These are phyloP conservation scores for Galagoides demidoff DNA, from an alignment of 2,797 vertebrate species.

Conservation along the genomic window DNA sequence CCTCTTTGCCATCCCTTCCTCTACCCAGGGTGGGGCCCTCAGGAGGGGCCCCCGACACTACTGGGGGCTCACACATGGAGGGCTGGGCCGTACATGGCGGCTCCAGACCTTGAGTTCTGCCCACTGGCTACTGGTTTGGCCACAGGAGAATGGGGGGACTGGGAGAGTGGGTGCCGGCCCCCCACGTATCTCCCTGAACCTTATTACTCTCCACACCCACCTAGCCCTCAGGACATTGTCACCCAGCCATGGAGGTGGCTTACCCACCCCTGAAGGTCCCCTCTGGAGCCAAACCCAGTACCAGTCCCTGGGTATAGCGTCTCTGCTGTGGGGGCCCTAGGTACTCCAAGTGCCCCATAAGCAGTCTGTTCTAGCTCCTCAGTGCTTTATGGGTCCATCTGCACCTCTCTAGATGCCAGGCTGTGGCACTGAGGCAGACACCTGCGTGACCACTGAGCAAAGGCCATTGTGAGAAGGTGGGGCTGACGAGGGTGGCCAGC, in stretches of 20 bases:
- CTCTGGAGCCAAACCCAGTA: neutral
- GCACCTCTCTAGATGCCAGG: too few relatives aligned
- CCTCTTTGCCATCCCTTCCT: neutral
- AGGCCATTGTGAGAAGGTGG: too few relatives aligned
- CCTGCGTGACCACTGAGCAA: too few relatives aligned
- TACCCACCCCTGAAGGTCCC: neutral
- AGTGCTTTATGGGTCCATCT: neutral
- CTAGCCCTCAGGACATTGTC: neutral
- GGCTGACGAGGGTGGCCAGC: too few relatives aligned
- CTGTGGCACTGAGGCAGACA: too few relatives aligned
- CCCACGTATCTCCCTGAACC: neutral
- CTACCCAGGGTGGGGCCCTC: too few relatives aligned
- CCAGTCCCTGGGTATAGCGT: neutral
- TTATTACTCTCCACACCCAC: constrained; percentile 83
- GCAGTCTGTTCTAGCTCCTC: neutral
- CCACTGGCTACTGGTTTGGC: neutral
- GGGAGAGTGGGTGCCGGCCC: neutral
- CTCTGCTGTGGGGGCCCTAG: too few relatives aligned
- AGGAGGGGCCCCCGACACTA: too few relatives aligned
- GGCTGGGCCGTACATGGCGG: too few relatives aligned
- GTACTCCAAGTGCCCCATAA: too few relatives aligned
- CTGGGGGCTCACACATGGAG: too few relatives aligned
- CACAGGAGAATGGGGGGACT: constrained; percentile 9
- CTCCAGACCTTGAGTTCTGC: neutral
- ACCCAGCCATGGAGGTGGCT: neutral